Evolutionary conservation across 2,113 vertebrate genomes (phyloP).

Genomic region (Percopsis transmontana): DNA sequence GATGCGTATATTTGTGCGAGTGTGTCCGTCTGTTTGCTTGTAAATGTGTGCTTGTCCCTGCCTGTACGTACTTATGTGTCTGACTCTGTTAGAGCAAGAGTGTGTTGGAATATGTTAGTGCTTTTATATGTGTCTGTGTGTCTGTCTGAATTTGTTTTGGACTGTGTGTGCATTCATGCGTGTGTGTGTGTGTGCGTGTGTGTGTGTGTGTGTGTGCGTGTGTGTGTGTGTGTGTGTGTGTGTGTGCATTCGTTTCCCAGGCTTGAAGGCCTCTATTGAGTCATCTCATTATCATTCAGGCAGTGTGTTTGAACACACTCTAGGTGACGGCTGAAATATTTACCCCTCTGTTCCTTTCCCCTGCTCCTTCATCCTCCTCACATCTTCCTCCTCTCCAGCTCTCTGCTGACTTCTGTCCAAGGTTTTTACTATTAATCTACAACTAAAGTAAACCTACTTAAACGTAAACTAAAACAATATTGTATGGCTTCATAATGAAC

Average conservation of each 20-base stretch:
- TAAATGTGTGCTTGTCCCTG: no score
- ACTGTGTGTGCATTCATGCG: not conserved
- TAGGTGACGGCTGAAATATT: constrained; percentile 81
- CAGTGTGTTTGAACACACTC: constrained; percentile 76
- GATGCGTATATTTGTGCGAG: no score
- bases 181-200: not conserved
- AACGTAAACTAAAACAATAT: no score
- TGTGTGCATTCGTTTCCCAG: constrained; percentile 44
- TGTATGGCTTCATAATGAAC: no score
- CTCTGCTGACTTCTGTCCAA: constrained; percentile 7
- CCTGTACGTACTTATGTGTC: no score
- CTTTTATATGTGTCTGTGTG: not conserved
- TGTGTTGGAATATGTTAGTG: not conserved
- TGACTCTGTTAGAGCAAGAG: no score
- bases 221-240: not conserved
- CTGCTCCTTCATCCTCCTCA: not conserved
- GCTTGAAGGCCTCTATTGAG: constrained; percentile 78
- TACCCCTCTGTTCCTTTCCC: constrained; percentile 73
- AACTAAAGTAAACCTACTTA: no score
- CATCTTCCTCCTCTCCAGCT: not conserved
- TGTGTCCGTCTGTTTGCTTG: no score
- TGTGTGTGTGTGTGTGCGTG: not conserved
- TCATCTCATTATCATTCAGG: constrained; percentile 78
- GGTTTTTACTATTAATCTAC: no score
- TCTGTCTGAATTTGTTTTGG: not conserved